Percentiles rank a stretch among this genome's conserved stretches.
Evolutionary conservation across 2,888 invertebrate genomes (phyloP).

Genomic region (Perizoma flavofasciatum): DNA sequence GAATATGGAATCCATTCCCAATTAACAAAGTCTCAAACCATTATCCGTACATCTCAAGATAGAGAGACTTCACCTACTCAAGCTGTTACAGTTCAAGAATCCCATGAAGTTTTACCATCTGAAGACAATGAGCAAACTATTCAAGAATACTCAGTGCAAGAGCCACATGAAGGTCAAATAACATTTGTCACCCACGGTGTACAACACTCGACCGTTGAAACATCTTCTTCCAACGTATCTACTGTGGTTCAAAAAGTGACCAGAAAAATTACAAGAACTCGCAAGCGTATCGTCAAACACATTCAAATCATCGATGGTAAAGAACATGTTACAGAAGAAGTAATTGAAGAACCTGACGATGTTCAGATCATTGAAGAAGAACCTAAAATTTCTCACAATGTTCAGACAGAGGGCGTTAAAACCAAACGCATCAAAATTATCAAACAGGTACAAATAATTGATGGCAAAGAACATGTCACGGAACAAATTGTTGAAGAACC

Average conservation of each 20-base stretch:
- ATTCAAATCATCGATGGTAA: slow-evolving; percentile 92
- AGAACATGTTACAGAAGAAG: slow-evolving; percentile 92
- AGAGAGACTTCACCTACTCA: slow-evolving; percentile 47
- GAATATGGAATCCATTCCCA: slow-evolving; percentile 37
- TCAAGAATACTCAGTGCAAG: slow-evolving; percentile 53
- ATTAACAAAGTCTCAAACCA: slow-evolving; percentile 23
- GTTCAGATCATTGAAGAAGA: slow-evolving; percentile 88
- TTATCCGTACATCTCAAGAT: slow-evolving; percentile 36
- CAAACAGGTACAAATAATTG: slow-evolving; percentile 87
- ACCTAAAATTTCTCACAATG: slow-evolving; percentile 56
- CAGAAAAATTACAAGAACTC: slow-evolving; percentile 88
- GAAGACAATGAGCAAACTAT: slow-evolving; percentile 32
- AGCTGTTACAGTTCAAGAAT: slow-evolving; percentile 46
- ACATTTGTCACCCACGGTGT: slow-evolving; percentile 47
- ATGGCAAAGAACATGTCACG: slow-evolving; percentile 91
- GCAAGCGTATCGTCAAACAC: slow-evolving; percentile 89
- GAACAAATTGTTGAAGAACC: slow-evolving; percentile 92
- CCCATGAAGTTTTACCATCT: slow-evolving; percentile 43
- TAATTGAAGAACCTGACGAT: slow-evolving; percentile 93
- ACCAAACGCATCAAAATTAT: slow-evolving; percentile 84
- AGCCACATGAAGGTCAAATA: slow-evolving; percentile 52
- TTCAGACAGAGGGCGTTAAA: slow-evolving; percentile 60
- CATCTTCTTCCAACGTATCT: slow-evolving; percentile 63
- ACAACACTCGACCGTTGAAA: slow-evolving; percentile 53
- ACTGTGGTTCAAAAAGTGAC: slow-evolving; percentile 92